A percentile compares a stretch with the other conserved stretches of the same genome.
These are phyloP conservation scores for Theristus sp. DNA, from an alignment of 2,888 invertebrate species.

Conservation along the genomic window DNA sequence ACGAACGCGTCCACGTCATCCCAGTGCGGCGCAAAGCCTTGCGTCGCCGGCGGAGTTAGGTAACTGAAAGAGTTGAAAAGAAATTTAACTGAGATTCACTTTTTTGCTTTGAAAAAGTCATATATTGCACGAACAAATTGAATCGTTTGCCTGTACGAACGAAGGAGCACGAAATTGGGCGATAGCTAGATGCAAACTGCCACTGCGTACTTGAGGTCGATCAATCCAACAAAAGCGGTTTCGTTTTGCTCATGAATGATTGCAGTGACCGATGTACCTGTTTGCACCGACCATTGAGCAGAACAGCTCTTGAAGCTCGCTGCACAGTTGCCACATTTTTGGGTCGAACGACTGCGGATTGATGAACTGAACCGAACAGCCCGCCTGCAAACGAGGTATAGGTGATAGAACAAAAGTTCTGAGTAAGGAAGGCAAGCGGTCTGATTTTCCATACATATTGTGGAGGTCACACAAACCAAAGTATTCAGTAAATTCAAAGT, in stretches of 20 bases:
- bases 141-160: no score
- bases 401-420: constrained; percentile 16
- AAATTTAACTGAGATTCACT: no score
- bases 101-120: not conserved
- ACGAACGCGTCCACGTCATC: constrained; percentile 98
- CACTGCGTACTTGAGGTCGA: no score
- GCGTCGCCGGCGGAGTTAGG: constrained; percentile 77
- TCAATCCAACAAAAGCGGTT: not conserved
- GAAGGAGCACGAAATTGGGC: not conserved
- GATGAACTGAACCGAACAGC: constrained; percentile 67
- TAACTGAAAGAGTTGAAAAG: constrained; percentile 47
- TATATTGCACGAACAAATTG: not conserved
- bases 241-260: no score
- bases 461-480: no score
- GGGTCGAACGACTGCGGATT: constrained; percentile 71
- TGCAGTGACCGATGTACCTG: no score
- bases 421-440: no score
- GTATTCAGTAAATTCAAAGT: no score
- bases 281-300: constrained; percentile 86
- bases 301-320: constrained; percentile 73
- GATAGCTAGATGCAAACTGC: not conserved
- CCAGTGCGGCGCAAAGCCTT: constrained; percentile 95
- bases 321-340: constrained; percentile 39
- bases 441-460: no score
- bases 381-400: constrained; percentile 40